Conservation (phyloP, 2,888 invertebrate species). For the Aphelenchoides bicaudatus region DNA sequence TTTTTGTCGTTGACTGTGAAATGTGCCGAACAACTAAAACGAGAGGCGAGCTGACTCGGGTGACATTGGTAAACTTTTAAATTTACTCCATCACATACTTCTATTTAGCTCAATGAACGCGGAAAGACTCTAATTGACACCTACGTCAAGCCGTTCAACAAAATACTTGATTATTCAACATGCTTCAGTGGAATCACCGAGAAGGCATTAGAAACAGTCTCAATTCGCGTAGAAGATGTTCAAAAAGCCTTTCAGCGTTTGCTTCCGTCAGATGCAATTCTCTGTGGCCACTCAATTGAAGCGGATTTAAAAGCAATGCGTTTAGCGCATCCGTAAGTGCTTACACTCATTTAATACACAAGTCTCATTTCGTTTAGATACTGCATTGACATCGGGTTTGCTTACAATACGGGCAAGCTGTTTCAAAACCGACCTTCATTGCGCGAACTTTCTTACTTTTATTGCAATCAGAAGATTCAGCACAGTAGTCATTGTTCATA, state of each 20-base stretch:
- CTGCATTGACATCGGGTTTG: conserved; percentile 46
- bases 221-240: conserved; percentile 56
- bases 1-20: conserved; percentile 65
- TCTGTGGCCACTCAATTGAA: conserved; percentile 91
- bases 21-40: conserved; percentile 62
- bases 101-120: conserved; percentile 61
- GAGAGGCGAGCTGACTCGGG: conserved; percentile 62
- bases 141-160: conserved; percentile 63
- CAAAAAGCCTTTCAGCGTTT: conserved; percentile 41
- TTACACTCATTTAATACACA: too few relatives aligned
- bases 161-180: conserved; percentile 61
- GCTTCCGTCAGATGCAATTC: conserved; percentile 80
- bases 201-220: conserved; percentile 61
- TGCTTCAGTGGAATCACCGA: conserved; percentile 63
- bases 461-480: conserved; percentile 78
- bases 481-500: conserved; percentile 65
- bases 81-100: neutral
- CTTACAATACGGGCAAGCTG: conserved; percentile 38
- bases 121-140: conserved; percentile 62
- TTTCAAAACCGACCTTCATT: conserved; percentile 71
- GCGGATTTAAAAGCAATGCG: conserved; percentile 81
- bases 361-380: too few relatives aligned
- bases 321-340: conserved; percentile 98
- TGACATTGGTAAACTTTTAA: conserved; percentile 60
- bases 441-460: conserved; percentile 73